phyloP scores from a whole-genome alignment of 2,113 vertebrate genomes.

The Oreotrochilus melanogaster region DNA sequence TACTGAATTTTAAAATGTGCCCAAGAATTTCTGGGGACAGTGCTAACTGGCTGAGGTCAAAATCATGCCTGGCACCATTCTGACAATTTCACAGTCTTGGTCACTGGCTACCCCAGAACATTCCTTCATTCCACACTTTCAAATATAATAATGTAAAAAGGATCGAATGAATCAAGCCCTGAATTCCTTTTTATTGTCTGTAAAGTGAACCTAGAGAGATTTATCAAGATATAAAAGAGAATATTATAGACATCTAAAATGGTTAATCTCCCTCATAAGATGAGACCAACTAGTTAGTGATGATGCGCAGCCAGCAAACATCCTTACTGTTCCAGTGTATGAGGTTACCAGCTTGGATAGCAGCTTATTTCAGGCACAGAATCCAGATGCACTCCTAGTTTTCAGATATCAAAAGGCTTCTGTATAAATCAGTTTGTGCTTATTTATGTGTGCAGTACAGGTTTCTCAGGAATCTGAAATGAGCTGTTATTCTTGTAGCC shows the following conservation, averaged over 20 bases:
- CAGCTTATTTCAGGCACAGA: not conserved
- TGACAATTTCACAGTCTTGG: not conserved
- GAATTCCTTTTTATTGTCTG: not conserved
- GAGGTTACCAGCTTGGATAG: not conserved
- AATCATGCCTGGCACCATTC: not conserved
- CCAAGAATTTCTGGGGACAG: not conserved
- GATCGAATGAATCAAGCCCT: not conserved
- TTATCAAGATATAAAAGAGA: not conserved
- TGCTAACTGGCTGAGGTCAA: not conserved
- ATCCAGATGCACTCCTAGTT: not conserved
- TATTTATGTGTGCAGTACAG: not conserved
- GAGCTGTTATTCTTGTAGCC: not conserved
- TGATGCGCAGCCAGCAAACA: not conserved
- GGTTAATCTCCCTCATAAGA: not conserved
- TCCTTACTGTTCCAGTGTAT: not conserved
- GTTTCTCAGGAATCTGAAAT: not conserved
- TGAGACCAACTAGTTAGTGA: not conserved
- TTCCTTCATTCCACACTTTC: not conserved
- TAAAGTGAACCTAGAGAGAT: not conserved
- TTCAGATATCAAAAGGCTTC: not conserved
- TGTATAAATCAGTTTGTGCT: not conserved
- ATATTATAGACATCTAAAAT: not conserved
- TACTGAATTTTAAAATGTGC: not conserved
- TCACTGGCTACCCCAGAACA: not conserved
- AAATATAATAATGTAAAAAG: not conserved